Percentiles rank a stretch among this genome's conserved stretches.
Evolutionary conservation across 2,888 invertebrate genomes (phyloP).

Genomic region (Biston betularia): DNA sequence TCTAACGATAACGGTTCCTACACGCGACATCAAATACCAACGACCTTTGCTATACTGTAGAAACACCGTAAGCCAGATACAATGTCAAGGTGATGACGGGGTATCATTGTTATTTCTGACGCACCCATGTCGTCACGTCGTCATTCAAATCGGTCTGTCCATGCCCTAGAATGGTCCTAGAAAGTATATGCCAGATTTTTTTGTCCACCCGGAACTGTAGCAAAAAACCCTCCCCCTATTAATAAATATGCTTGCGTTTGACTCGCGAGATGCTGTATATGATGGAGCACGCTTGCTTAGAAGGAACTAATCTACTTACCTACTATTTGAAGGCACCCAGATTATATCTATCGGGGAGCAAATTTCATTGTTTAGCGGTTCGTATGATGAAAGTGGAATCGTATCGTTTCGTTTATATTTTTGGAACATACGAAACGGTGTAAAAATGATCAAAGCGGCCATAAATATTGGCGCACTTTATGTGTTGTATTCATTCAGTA

Average conservation of each 20-base stretch:
- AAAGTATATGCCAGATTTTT: neutral
- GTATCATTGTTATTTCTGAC: conserved; percentile 25
- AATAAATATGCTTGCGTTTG: too few species aligned
- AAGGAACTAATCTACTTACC: too few species aligned
- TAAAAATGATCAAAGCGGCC: neutral
- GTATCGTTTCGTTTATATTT: too few species aligned
- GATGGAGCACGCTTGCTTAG: too few species aligned
- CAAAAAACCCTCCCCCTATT: neutral
- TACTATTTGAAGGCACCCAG: too few species aligned
- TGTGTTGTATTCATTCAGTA: conserved; percentile 13
- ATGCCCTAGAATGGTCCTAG: conserved; percentile 54
- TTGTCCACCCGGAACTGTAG: neutral
- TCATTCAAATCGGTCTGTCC: conserved; percentile 49
- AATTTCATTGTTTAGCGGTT: too few species aligned
- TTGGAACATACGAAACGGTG: too few species aligned
- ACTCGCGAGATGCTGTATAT: too few species aligned
- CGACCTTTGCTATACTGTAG: conserved; percentile 23
- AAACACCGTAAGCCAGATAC: conserved; percentile 19
- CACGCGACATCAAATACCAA: conserved; percentile 25
- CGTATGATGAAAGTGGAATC: too few species aligned
- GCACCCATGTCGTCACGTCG: conserved; percentile 40
- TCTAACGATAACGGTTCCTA: conserved; percentile 10
- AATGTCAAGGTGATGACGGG: conserved; percentile 42
- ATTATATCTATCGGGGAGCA: too few species aligned
- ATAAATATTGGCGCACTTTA: neutral